phyloP scores from a whole-genome alignment of 2,797 vertebrate species.

The Periophthalmus magnuspinnatus region DNA sequence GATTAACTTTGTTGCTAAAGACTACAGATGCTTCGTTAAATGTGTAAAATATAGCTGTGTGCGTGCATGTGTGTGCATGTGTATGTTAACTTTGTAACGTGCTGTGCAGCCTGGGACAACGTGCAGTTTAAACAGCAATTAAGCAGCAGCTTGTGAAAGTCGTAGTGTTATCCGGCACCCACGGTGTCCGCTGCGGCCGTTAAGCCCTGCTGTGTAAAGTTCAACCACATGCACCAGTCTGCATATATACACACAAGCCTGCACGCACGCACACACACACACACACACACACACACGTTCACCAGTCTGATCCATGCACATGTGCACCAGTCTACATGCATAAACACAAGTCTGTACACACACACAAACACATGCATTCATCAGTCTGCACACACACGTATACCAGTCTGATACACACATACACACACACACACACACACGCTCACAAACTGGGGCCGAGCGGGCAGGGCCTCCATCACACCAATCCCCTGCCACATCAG shows the following conservation, averaged over 20 bases:
- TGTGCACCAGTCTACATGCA: no score
- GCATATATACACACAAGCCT: constrained; percentile 5
- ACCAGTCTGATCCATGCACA: no score
- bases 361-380: constrained; percentile 7
- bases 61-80: constrained; percentile 27
- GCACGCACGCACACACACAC: no score
- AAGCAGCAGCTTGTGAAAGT: constrained; percentile 76
- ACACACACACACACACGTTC: no score
- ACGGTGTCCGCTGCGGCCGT: constrained; percentile 66
- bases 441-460: constrained; percentile 35
- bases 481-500: constrained; percentile 74
- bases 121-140: constrained; percentile 79
- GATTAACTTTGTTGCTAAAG: constrained; percentile 69
- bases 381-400: constrained; percentile 36
- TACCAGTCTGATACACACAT: background rate
- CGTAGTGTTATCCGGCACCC: constrained; percentile 69
- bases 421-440: constrained; percentile 44
- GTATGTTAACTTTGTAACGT: constrained; percentile 43
- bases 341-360: no score
- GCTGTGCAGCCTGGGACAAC: constrained; percentile 61
- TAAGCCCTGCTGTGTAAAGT: constrained; percentile 67
- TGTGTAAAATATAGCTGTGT: constrained; percentile 51
- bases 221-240: constrained; percentile 41
- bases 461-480: constrained; percentile 61
- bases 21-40: constrained; percentile 57